phyloP scores from a whole-genome alignment of 2,888 invertebrate species.

The Chrysolina haemoptera region DNA sequence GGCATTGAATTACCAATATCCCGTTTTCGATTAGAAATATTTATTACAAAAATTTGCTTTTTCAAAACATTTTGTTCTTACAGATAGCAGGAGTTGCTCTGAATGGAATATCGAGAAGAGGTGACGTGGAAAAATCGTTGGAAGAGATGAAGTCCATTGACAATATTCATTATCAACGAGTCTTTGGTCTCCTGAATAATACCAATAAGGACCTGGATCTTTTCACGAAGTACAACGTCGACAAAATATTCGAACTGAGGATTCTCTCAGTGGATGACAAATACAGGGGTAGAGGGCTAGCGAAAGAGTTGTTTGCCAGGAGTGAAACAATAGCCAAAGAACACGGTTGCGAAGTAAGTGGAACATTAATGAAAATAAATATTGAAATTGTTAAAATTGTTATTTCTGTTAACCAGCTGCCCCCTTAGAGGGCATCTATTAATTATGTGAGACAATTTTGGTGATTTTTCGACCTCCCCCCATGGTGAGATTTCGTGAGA shows the following conservation, averaged over 20 bases:
- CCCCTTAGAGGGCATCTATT: no score
- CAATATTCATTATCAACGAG: slow-evolving; percentile 83
- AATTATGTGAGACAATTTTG: no score
- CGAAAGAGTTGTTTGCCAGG: slow-evolving; percentile 79
- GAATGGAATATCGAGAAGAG: slow-evolving; percentile 82
- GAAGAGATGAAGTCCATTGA: slow-evolving; percentile 78
- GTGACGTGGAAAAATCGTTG: slow-evolving; percentile 80
- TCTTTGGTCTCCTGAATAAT: slow-evolving; percentile 83
- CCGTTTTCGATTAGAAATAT: no score
- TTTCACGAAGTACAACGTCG: slow-evolving; percentile 78
- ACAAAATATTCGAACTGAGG: slow-evolving; percentile 83
- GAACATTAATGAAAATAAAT: no score
- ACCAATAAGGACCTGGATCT: slow-evolving; percentile 80
- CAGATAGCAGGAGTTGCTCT: slow-evolving; percentile 85
- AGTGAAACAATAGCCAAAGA: slow-evolving; percentile 79
- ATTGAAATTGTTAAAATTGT: no score
- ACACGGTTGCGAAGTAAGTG: slow-evolving; percentile 78
- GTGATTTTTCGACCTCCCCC: no score
- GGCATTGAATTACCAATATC: no score
- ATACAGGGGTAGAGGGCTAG: slow-evolving; percentile 83
- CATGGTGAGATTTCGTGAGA: no score
- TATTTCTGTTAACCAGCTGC: no score
- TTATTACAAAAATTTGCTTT: no score
- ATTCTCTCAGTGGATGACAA: slow-evolving; percentile 83
- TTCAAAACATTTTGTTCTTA: slow-evolving; percentile 55